Percentiles rank a stretch among this genome's conserved stretches.
Conservation (phyloP, 1,140 invertebrate species). For the Mactra quadrangularis region DNA sequence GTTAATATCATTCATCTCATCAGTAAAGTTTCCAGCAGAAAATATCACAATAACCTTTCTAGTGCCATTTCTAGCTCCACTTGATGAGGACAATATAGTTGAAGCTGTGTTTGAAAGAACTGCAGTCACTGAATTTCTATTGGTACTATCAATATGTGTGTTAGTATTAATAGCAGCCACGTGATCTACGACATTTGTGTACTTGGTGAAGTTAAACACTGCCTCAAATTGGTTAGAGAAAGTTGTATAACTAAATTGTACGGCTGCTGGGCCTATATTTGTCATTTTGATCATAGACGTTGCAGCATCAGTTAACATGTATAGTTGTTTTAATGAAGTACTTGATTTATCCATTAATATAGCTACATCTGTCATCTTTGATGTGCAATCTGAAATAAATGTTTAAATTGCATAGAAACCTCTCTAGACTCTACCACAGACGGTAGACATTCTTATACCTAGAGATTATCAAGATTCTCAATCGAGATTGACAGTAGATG, state of each 20-base stretch:
- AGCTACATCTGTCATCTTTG: not conserved
- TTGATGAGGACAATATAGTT: no score
- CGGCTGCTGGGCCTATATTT: not conserved
- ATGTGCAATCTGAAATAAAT: slow-evolving; percentile 3
- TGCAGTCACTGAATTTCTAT: no score
- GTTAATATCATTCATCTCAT: not conserved
- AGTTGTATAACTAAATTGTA: not conserved
- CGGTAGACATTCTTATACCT: not conserved
- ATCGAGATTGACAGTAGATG: not conserved
- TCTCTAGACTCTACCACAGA: not conserved
- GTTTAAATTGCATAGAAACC: not conserved
- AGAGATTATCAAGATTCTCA: not conserved
- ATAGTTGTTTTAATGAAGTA: not conserved
- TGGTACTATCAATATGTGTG: no score
- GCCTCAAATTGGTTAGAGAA: not conserved
- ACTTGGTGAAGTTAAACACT: not conserved
- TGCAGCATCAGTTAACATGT: not conserved
- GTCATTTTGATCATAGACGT: not conserved
- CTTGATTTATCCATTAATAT: not conserved
- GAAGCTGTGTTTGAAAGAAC: no score
- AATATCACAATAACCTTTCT: not conserved
- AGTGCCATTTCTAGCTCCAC: not conserved
- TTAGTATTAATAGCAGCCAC: no score
- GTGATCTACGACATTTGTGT: no score
- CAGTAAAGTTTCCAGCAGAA: not conserved